phyloP scores from a whole-genome alignment of 2,113 vertebrate species.

The Tauraco erythrolophus region DNA sequence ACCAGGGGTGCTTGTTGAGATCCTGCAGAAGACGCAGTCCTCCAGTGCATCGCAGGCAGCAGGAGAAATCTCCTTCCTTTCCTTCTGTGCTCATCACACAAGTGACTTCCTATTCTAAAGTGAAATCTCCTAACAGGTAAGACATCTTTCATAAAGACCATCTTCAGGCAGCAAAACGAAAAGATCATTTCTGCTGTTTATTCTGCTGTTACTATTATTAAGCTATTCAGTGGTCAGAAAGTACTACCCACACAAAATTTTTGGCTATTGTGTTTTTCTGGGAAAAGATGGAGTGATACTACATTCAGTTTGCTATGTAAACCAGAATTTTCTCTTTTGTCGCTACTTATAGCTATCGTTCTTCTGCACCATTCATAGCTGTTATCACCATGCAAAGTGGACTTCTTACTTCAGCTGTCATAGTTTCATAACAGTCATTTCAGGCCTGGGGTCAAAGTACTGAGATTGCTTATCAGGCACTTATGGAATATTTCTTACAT shows the following conservation, averaged over 20 bases:
- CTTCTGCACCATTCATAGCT: background rate
- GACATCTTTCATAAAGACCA: background rate
- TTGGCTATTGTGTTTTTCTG: background rate
- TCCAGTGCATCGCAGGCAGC: background rate
- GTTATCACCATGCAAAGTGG: background rate
- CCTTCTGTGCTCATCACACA: background rate
- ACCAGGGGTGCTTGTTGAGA: background rate
- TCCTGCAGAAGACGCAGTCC: background rate
- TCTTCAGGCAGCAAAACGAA: background rate
- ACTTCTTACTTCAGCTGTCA: background rate
- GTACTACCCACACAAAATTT: background rate
- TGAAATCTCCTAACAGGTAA: background rate
- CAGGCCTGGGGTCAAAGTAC: background rate
- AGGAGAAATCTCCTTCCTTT: background rate
- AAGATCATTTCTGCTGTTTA: background rate
- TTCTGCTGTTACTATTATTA: background rate
- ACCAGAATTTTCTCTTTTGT: background rate
- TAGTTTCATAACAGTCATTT: background rate
- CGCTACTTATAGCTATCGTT: background rate
- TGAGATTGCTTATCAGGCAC: background rate
- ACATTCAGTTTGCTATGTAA: background rate
- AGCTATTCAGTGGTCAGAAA: background rate
- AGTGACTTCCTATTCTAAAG: background rate
- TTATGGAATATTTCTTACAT: background rate
- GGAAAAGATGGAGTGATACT: background rate